phyloP scores from a whole-genome alignment of 2,797 vertebrate species.

The Sebastiscus tertius region DNA sequence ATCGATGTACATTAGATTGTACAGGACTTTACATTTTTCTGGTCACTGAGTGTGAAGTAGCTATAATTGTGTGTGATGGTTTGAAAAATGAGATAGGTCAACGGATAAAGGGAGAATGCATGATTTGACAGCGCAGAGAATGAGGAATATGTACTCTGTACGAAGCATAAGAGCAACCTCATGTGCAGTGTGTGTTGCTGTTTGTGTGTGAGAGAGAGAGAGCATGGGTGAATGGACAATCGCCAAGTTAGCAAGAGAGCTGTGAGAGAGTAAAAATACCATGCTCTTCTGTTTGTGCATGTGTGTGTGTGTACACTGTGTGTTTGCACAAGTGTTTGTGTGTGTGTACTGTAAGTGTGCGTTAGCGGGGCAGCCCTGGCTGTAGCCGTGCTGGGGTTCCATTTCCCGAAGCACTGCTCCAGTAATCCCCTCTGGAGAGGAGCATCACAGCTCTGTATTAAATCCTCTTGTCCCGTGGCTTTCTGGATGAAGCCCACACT shows the following conservation, averaged over 20 bases:
- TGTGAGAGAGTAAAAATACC: slow-evolving; percentile 18
- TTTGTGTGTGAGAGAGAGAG: slow-evolving; percentile 4
- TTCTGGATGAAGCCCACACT: slow-evolving; percentile 73
- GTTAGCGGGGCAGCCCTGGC: slow-evolving; percentile 50
- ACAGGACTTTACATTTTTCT: slow-evolving; percentile 6
- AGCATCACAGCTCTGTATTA: slow-evolving; percentile 69
- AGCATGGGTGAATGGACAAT: slow-evolving; percentile 31
- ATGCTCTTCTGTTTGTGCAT: not conserved
- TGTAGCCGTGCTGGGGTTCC: slow-evolving; percentile 61
- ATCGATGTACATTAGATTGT: slow-evolving; percentile 1
- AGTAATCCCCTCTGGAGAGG: slow-evolving; percentile 78
- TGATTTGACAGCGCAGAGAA: slow-evolving; percentile 24
- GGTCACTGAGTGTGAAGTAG: slow-evolving; percentile 42
- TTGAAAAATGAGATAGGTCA: slow-evolving; percentile 28
- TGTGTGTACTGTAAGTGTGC: slow-evolving; percentile 38
- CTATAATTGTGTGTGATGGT: slow-evolving; percentile 38
- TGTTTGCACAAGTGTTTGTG: slow-evolving; percentile 12
- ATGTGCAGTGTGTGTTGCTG: slow-evolving; percentile 10
- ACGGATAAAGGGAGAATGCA: slow-evolving; percentile 28
- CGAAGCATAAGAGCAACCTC: slow-evolving; percentile 30
- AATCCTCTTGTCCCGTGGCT: slow-evolving; percentile 77
- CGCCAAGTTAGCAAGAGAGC: slow-evolving; percentile 24
- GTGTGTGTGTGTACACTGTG: not conserved
- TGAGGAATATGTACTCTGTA: slow-evolving; percentile 27
- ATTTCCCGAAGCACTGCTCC: slow-evolving; percentile 67